Evolutionary conservation across 2,797 vertebrate species (phyloP), one percentile per base, ranked within the genome.

Genomic region (Buphagus erythrorhynchus): DNA sequence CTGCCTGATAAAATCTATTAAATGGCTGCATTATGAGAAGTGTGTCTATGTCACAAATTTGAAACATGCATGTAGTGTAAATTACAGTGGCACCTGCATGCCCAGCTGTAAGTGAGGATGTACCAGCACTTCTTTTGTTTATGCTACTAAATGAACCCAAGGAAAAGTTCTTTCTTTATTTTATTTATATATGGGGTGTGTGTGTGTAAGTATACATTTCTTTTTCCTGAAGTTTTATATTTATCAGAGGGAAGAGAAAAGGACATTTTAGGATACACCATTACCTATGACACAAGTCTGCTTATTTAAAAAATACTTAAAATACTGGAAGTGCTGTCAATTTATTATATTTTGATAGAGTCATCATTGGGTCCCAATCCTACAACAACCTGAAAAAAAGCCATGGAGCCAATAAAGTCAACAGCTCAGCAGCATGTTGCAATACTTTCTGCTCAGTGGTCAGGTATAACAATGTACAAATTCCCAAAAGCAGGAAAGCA

Each of bases 1-100:
- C 97, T 97, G 92, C 90, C 96, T 97, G 94, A 97, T 95, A 97
- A 97, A 97, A 95, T 93, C 93, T 94, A 51, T 92, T 48, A 94
- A 96, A 97, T 96, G 93, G 86, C 74, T 92, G 51, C 92, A 87
- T 95, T 96, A 94, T 97, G 92, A 95, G 84, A 96, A 97, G 94
- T 35, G 31, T 89, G 83, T 93, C 97, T 95, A 54, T 96, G 95
- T 96, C 91, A 86, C 77, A 75, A 74, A 93, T 96, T 93, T 97
- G 95, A 97, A 95, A 90, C 71, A 71, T 31, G 48, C 54, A 88
- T 72, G 83, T 78, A 74, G 73, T 9, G 3, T 86, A 92, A 97
- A 94, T 97, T 95, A 96, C 66, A 77, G 83, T 22, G 24, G 65
- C 52, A 89, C 86, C 94, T 96, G 80, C 63, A 74, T 85, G 71